Evolutionary conservation across 1,140 invertebrate species (phyloP), one percentile per base, ranked within the genome.

Genomic region (Drosophila malerkotliana): DNA sequence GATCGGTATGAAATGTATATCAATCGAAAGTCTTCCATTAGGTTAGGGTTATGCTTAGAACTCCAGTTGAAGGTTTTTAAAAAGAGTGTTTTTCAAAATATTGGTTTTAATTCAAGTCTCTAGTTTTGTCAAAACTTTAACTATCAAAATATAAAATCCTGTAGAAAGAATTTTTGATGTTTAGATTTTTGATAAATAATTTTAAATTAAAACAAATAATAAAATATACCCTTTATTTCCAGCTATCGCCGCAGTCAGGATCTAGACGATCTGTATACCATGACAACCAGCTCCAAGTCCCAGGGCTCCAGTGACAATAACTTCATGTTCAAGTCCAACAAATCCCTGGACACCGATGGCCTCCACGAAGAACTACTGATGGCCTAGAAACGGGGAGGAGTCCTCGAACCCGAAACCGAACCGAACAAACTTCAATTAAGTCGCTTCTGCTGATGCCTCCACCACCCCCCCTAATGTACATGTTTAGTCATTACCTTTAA

Each of bases 241-340:
- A 91, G 90, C 32, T 91, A 90, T 61, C 79, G 92, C 47, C 92
- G 92, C 61, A 93, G 92, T 63, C 91, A 93, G 82, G 93, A 94
- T 90, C 74, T 93, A 30, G 93, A 94, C 61, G 93, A 93, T 5
- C 89, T 93, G 21, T 92, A 92, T 54, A 93, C 93, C 75, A 85
- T 93, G 69, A 92, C 93, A 80, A 92, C 92, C 28, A 92, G 93
- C 39, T 93, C 93, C n/a, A 93, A 93, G 77, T 93, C 93, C 8
- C 92, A 93, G 37, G 89, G 92, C 77, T 93, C 93, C 9, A 91
- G 81, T 49, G 90, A 91, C 37, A 77, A 66, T 21, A 90, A 90
- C 57, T 91, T 77, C 48, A 84, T 90, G 41, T 89, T 91, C 32
- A 91, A 90, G 51, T 90, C 87, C 3, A 91, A 91, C 62, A 91